Conservation (phyloP, 2,113 vertebrate genomes). For the Sinocyclocheilus rhinocerous region DNA sequence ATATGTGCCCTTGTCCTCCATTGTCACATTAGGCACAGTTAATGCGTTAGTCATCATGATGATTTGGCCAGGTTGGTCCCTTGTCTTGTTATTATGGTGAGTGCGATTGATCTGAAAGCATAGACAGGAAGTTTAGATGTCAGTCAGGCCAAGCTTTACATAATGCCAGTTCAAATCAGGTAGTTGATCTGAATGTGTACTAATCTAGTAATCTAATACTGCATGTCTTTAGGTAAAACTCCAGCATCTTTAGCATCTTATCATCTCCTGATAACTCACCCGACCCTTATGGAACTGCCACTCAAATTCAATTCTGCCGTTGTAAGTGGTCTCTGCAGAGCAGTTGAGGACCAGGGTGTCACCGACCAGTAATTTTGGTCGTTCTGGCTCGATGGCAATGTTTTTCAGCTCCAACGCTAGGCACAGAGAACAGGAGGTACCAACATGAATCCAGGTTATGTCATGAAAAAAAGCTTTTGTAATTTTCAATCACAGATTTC, state of each 20-base stretch:
- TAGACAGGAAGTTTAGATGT: not conserved
- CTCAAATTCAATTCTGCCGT: conserved; percentile 74
- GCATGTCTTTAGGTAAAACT: not conserved
- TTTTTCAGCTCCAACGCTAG: conserved; percentile 55
- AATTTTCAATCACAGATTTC: conserved; percentile 1
- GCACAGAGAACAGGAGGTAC: not conserved
- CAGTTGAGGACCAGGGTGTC: conserved; percentile 79
- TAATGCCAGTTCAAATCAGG: not conserved
- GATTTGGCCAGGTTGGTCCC: rapidly evolving
- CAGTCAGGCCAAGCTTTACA: not conserved
- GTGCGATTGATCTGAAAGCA: conserved; percentile 63
- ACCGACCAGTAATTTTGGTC: conserved; percentile 76
- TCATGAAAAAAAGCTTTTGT: not conserved
- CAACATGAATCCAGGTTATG: not conserved
- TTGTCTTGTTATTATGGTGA: not conserved
- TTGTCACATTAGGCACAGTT: conserved; percentile 76
- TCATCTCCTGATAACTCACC: conserved; percentile 57
- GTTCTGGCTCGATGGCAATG: conserved; percentile 63
- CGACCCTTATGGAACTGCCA: conserved; percentile 72
- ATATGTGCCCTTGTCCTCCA: conserved; percentile 78
- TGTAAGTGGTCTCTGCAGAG: conserved; percentile 73
- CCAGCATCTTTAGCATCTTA: not conserved
- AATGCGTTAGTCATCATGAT: conserved; percentile 65
- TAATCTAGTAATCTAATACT: not conserved
- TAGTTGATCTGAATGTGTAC: not conserved